phyloP scores from a whole-genome alignment of 2,888 invertebrate genomes.

The Stramonita haemastoma region DNA sequence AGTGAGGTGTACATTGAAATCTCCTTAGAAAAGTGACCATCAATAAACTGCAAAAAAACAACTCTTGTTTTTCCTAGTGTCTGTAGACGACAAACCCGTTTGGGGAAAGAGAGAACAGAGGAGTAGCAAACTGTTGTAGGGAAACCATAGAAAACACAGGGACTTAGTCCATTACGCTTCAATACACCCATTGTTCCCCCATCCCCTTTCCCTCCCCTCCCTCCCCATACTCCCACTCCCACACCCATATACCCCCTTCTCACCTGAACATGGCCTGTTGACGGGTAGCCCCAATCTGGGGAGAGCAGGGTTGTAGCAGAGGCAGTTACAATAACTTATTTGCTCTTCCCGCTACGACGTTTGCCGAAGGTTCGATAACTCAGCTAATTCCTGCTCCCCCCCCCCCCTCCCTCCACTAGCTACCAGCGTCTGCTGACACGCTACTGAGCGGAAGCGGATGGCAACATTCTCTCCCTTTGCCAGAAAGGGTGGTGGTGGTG shows the following conservation, averaged over 20 bases:
- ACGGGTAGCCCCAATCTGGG: background rate
- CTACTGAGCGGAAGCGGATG: background rate
- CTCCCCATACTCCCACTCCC: background rate
- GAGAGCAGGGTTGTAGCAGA: background rate
- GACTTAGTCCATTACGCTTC: conserved; percentile 33
- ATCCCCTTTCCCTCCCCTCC: background rate
- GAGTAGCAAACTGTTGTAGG: background rate
- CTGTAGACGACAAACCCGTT: background rate
- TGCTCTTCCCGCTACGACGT: conserved; percentile 14
- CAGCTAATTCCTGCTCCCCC: conserved; percentile 11
- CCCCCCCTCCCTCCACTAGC: background rate
- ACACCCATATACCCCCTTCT: conserved; percentile 11
- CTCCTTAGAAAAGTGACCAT: no score
- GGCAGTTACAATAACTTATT: conserved; percentile 36
- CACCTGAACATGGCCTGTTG: background rate
- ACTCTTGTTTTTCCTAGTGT: background rate
- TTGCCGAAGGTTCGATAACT: conserved; percentile 27
- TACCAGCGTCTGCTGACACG: no score
- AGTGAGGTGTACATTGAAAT: no score
- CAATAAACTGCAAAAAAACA: no score
- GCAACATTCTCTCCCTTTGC: background rate
- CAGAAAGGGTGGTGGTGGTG: background rate
- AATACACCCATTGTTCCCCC: background rate
- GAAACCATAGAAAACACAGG: conserved; percentile 26
- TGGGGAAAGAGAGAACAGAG: background rate